phyloP scores from a whole-genome alignment of 2,888 invertebrate species.

The Celastrina argiolus region DNA sequence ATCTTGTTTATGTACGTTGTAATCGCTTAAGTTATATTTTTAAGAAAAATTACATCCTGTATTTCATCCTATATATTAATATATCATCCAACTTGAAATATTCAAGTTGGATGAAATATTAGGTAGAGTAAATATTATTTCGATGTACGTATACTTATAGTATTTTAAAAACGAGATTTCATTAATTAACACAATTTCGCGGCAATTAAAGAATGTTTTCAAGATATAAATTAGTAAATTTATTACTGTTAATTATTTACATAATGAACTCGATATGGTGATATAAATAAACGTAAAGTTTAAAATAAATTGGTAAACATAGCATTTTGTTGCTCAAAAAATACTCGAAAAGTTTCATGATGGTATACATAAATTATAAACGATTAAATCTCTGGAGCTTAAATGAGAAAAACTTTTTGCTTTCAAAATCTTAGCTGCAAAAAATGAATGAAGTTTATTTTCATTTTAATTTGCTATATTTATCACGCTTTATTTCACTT shows the following conservation, averaged over 20 bases:
- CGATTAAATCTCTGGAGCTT: constrained; percentile 6
- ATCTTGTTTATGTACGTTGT: no score
- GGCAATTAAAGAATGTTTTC: neutral
- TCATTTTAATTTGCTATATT: neutral
- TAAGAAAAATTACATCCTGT: no score
- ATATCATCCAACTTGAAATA: no score
- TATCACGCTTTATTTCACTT: neutral
- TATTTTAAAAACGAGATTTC: neutral
- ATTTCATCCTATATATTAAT: no score
- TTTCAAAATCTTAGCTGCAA: neutral
- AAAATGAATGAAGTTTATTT: neutral
- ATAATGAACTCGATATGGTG: neutral
- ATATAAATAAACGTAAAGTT: neutral
- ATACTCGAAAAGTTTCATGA: neutral
- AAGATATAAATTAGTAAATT: constrained; percentile 7
- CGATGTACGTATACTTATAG: neutral
- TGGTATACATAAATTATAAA: constrained; percentile 10
- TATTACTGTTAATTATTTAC: constrained; percentile 12
- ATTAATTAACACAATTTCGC: constrained; percentile 8
- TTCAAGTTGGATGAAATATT: no score
- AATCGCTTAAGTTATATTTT: no score
- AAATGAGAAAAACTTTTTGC: constrained; percentile 7
- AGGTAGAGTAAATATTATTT: neutral
- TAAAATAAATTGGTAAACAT: neutral
- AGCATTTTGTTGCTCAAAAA: constrained; percentile 7